Conservation (phyloP, 2,113 vertebrate species). For the Sphyrna mokarran region DNA sequence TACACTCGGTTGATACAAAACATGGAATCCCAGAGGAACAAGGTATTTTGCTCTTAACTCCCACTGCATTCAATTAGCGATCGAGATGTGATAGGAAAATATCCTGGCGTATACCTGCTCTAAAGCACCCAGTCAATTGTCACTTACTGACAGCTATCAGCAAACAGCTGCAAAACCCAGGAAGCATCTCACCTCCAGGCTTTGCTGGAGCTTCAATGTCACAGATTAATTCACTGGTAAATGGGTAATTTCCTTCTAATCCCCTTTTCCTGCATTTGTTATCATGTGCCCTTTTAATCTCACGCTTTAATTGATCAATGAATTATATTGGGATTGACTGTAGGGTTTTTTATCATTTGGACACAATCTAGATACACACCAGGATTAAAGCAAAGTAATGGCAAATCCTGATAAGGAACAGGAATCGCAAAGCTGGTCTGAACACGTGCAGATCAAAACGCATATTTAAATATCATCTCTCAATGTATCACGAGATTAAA, state of each 20-base stretch:
- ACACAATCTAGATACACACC: background rate
- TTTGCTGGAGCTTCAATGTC: background rate
- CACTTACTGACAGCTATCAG: background rate
- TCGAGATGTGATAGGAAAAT: background rate
- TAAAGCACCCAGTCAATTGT: background rate
- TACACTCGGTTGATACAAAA: background rate
- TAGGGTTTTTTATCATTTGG: background rate
- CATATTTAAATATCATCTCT: background rate
- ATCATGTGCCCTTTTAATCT: background rate
- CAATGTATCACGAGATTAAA: background rate
- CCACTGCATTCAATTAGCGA: background rate
- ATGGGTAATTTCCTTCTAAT: background rate
- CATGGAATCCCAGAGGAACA: background rate
- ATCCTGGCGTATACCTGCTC: background rate
- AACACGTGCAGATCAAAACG: background rate
- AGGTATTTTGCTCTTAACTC: background rate
- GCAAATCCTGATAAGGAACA: background rate
- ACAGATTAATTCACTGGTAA: background rate
- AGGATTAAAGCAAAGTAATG: background rate
- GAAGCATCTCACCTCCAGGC: background rate
- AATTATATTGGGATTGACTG: background rate
- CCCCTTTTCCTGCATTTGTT: background rate
- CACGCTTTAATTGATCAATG: background rate
- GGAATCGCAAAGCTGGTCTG: background rate
- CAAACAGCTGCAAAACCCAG: background rate